A percentile compares a stretch with the other conserved stretches of the same genome.
These are phyloP conservation scores for Pao palembangensis DNA, from an alignment of 2,113 vertebrate species.

Conservation along the genomic window DNA sequence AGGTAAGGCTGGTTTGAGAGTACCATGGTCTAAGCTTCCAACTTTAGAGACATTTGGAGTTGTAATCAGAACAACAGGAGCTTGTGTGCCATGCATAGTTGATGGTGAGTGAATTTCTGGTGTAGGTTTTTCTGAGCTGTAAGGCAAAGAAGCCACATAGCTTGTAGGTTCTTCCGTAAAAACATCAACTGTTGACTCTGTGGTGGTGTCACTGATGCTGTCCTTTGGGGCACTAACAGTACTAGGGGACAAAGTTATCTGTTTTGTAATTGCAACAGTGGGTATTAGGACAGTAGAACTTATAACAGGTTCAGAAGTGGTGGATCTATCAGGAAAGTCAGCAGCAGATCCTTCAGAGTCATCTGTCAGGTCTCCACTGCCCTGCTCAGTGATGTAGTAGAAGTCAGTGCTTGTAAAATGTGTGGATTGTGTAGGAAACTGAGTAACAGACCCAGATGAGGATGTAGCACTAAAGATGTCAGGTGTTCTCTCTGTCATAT, in stretches of 20 bases:
- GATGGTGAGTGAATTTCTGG: not conserved
- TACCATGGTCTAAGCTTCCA: not conserved
- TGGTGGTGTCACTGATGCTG: constrained; percentile 1
- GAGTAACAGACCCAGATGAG: constrained; percentile 11
- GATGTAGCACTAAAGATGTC: constrained; percentile 3
- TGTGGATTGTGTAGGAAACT: constrained; percentile 33
- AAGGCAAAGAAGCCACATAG: constrained; percentile 1
- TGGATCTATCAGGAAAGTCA: constrained; percentile 1
- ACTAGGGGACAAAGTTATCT: constrained; percentile 1
- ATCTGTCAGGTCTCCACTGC: constrained; percentile 30
- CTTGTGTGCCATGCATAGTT: not conserved
- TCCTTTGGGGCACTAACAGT: constrained; percentile 10
- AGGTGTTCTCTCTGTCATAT: constrained; percentile 22
- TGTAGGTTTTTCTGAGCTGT: constrained; percentile 24
- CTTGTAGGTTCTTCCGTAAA: not conserved
- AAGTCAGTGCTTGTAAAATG: constrained; percentile 16
- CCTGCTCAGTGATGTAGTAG: constrained; percentile 13
- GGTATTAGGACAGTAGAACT: constrained; percentile 3
- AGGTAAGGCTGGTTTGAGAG: not conserved
- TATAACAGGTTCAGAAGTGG: constrained; percentile 12
- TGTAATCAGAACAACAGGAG: not conserved
- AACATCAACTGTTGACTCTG: not conserved
- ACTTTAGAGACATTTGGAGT: not conserved
- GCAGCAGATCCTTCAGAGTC: constrained; percentile 31
- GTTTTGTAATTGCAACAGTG: constrained; percentile 4